Evolutionary conservation across 2,113 vertebrate species (phyloP).

Genomic region (Entelurus aequoreus): DNA sequence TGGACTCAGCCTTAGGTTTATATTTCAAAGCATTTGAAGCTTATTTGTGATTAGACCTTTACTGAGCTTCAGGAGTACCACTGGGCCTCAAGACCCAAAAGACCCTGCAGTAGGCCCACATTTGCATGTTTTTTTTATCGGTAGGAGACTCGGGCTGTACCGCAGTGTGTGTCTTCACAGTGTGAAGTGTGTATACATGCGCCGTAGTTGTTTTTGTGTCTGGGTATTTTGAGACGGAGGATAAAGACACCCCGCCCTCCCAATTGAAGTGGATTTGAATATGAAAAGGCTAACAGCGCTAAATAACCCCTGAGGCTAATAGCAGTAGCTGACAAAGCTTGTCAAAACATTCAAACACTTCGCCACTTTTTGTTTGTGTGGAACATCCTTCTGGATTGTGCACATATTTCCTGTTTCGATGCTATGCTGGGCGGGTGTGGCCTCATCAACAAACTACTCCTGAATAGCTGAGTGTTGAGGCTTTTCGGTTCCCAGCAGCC

Average conservation of each 20-base stretch:
- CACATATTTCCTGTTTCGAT: not conserved
- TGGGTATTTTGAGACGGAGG: conserved; percentile 24
- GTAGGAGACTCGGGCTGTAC: conserved; percentile 46
- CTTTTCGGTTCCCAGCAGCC: not conserved
- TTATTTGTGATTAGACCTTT: conserved; percentile 48
- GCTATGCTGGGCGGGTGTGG: not conserved
- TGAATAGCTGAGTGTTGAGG: not conserved
- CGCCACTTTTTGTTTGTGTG: conserved; percentile 18
- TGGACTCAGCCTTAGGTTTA: not conserved
- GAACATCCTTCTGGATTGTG: conserved; percentile 9
- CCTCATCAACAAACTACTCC: not conserved
- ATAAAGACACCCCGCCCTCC: conserved; percentile 37
- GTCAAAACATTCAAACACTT: conserved; percentile 28
- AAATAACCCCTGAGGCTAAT: conserved; percentile 56
- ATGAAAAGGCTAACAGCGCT: conserved; percentile 42
- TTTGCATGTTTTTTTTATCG: conserved; percentile 53
- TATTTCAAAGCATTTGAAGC: conserved; percentile 35
- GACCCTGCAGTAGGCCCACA: conserved; percentile 50
- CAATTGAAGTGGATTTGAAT: conserved; percentile 56
- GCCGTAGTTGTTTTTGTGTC: conserved; percentile 17
- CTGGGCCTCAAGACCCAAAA: conserved; percentile 56
- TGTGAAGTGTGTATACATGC: not conserved
- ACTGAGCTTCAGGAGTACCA: conserved; percentile 35
- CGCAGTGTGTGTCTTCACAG: conserved; percentile 40
- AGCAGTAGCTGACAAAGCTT: conserved; percentile 8